Evolutionary conservation across 2,888 invertebrate genomes (phyloP).

Genomic region (Caenorhabditis sp.): DNA sequence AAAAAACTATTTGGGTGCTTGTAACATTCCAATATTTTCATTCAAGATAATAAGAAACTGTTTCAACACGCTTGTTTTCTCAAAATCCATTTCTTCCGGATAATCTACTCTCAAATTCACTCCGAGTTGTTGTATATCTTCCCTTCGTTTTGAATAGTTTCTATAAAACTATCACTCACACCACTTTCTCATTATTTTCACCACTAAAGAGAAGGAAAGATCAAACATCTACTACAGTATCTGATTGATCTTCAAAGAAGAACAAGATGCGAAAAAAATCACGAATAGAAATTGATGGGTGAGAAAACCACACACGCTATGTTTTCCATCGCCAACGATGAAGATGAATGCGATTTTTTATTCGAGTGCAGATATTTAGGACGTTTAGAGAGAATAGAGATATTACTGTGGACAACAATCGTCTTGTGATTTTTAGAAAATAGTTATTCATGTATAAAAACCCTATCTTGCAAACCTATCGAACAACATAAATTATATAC

Average conservation of each 20-base stretch:
- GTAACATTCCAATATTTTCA: no score
- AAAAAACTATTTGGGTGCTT: no score
- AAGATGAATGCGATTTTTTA: not conserved
- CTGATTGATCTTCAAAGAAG: not conserved
- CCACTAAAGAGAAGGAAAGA: not conserved
- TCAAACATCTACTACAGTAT: conserved; percentile 1
- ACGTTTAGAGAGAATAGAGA: not conserved
- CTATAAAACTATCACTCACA: no score
- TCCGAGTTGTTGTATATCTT: no score
- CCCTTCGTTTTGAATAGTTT: no score
- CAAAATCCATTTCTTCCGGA: no score
- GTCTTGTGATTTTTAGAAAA: not conserved
- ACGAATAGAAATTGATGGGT: not conserved
- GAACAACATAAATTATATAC: not conserved
- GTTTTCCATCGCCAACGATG: not conserved
- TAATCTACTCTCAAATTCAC: no score
- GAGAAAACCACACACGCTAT: not conserved
- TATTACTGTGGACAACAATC: not conserved
- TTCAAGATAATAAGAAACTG: no score
- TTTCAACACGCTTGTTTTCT: no score
- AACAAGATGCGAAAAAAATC: not conserved
- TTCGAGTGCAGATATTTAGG: not conserved
- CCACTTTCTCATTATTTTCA: no score
- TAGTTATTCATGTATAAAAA: not conserved
- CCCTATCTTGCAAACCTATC: no score